phyloP scores from a whole-genome alignment of 2,888 invertebrate genomes.

The Lutraria lutraria region DNA sequence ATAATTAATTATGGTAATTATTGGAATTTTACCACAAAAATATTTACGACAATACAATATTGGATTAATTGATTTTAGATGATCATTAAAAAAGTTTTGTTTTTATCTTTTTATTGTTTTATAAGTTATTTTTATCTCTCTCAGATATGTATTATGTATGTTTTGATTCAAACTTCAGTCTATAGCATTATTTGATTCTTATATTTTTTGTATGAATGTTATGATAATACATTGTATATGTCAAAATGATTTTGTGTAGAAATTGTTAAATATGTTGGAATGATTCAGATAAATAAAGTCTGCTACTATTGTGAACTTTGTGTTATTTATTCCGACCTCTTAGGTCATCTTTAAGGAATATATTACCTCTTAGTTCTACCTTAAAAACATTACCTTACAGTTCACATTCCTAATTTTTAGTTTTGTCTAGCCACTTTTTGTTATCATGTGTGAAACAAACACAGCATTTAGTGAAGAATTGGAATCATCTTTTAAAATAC shows the following conservation, averaged over 20 bases:
- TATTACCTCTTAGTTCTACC: too few species aligned
- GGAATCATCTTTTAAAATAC: too few species aligned
- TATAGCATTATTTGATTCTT: conserved; percentile 17
- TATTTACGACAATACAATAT: background rate
- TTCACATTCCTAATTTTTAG: too few species aligned
- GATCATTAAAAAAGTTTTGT: background rate
- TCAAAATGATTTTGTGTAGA: conserved; percentile 36
- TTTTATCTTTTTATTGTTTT: background rate
- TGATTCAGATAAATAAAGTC: conserved; percentile 46
- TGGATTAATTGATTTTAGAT: background rate
- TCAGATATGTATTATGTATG: background rate
- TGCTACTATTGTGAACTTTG: conserved; percentile 45
- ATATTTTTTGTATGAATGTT: conserved; percentile 18
- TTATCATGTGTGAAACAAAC: too few species aligned
- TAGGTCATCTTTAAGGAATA: too few species aligned
- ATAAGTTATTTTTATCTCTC: background rate
- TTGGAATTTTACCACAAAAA: too few species aligned
- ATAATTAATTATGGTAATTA: too few species aligned
- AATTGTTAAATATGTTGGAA: conserved; percentile 24
- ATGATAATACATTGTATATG: background rate
- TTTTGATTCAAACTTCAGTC: background rate
- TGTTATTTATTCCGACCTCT: background rate
- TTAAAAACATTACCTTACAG: too few species aligned
- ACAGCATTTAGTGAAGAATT: too few species aligned
- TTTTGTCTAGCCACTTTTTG: too few species aligned